Conservation (phyloP, 2,113 vertebrate genomes). For the Petrocephalus zakoni region DNA sequence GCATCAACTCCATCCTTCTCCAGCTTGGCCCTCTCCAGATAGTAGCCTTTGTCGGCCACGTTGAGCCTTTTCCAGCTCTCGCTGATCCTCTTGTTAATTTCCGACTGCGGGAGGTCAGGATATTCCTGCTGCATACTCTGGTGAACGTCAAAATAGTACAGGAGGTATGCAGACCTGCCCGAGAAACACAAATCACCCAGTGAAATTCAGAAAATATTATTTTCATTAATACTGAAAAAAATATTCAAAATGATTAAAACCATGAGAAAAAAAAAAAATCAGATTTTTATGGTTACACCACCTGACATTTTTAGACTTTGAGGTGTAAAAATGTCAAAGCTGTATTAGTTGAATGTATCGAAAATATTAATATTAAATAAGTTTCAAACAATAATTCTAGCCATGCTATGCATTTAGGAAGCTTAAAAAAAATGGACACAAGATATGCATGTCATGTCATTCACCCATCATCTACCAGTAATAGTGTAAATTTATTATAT, state of each 20-base stretch:
- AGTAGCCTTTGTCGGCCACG: slow-evolving; percentile 89
- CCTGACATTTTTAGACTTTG: not conserved
- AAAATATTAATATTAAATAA: not conserved
- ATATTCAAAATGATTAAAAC: not conserved
- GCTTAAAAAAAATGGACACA: too few relatives aligned
- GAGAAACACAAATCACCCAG: not conserved
- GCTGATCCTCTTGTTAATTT: slow-evolving; percentile 97
- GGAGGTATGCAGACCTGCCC: slow-evolving; percentile 86
- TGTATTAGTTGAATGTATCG: not conserved
- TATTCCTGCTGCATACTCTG: slow-evolving; percentile 87
- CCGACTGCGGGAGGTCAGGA: slow-evolving; percentile 87
- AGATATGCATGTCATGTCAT: not conserved
- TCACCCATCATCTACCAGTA: not conserved
- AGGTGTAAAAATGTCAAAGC: not conserved
- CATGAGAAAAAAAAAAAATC: not conserved
- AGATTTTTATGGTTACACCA: not conserved
- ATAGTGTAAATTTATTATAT: not conserved
- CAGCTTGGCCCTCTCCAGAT: slow-evolving; percentile 85
- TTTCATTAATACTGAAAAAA: not conserved
- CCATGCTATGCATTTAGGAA: too few relatives aligned
- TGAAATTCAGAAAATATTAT: not conserved
- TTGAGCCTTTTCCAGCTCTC: slow-evolving; percentile 94
- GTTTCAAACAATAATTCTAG: not conserved
- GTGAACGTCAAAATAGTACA: slow-evolving; percentile 96
- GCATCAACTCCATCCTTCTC: slow-evolving; percentile 85